Conservation (phyloP, 2,888 invertebrate species). For the Hydropsyche betteni region DNA sequence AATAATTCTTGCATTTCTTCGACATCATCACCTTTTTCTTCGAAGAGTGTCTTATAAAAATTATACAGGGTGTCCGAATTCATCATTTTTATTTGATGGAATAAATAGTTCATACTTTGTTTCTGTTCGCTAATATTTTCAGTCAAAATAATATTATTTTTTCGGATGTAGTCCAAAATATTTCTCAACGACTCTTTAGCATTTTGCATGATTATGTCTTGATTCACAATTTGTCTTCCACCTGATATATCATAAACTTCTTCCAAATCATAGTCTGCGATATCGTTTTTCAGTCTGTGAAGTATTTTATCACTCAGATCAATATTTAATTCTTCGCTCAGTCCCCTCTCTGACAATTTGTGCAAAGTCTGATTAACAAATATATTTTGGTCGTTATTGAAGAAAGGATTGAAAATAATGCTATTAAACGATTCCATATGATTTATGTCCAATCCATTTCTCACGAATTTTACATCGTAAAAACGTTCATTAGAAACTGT, state of each 20-base stretch:
- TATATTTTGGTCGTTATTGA: constrained; percentile 56
- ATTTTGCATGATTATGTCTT: constrained; percentile 53
- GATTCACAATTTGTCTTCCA: constrained; percentile 55
- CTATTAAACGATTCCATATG: constrained; percentile 53
- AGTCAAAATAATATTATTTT: constrained; percentile 55
- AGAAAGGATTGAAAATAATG: constrained; percentile 53
- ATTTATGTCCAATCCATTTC: constrained; percentile 52
- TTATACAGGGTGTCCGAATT: constrained; percentile 55
- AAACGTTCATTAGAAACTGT: constrained; percentile 53
- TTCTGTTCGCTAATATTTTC: constrained; percentile 56
- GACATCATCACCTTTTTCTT: constrained; percentile 51
- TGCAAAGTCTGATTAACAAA: constrained; percentile 59
- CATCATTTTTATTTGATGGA: constrained; percentile 54
- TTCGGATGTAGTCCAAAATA: constrained; percentile 56
- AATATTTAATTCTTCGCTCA: constrained; percentile 52
- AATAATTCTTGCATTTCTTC: constrained; percentile 55
- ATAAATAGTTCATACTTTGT: constrained; percentile 56
- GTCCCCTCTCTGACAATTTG: constrained; percentile 52
- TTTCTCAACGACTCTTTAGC: constrained; percentile 55
- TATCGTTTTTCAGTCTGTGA: neutral
- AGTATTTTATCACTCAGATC: constrained; percentile 29
- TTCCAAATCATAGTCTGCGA: constrained; percentile 4
- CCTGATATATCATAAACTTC: constrained; percentile 56
- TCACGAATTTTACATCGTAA: constrained; percentile 52
- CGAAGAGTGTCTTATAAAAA: constrained; percentile 53